A percentile compares a stretch with the other conserved stretches of the same genome.
phyloP scores from a whole-genome alignment of 2,797 vertebrate species.

The Tadarida brasiliensis region DNA sequence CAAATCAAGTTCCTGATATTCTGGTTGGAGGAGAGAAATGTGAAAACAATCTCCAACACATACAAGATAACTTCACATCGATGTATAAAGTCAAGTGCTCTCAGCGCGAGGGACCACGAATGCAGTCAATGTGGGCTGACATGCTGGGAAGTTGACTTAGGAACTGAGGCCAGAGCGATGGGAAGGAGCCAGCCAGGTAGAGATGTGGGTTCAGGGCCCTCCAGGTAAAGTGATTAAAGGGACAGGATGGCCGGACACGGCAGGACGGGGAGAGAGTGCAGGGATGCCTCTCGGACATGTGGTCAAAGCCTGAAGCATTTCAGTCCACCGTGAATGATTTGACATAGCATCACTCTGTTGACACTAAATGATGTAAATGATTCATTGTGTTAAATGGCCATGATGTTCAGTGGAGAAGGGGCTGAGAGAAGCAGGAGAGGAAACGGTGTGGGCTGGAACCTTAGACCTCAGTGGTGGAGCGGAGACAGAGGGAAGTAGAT shows the following conservation, averaged over 20 bases:
- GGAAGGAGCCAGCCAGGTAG: background rate
- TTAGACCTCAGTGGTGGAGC: fast-evolving
- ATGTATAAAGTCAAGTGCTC: background rate
- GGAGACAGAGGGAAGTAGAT: fast-evolving
- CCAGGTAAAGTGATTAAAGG: fast-evolving
- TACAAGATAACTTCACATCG: background rate
- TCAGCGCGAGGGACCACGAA: background rate
- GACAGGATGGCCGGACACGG: fast-evolving
- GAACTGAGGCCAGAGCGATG: background rate
- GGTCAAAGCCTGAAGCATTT: background rate
- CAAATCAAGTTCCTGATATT: background rate
- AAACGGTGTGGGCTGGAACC: too few relatives aligned
- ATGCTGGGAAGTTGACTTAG: background rate
- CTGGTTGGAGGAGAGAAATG: background rate
- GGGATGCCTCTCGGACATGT: too few relatives aligned
- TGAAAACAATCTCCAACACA: fast-evolving
- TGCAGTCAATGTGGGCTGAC: background rate
- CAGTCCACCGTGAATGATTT: background rate
- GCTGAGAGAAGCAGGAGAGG: background rate
- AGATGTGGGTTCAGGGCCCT: too few relatives aligned
- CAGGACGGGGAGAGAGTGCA: background rate
- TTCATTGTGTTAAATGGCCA: too few relatives aligned
- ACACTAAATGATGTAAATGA: fast-evolving
- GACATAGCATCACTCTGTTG: background rate
- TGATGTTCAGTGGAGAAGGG: background rate